Conservation (phyloP, 1,140 invertebrate species). For the Caenorhabditis brenneri region DNA sequence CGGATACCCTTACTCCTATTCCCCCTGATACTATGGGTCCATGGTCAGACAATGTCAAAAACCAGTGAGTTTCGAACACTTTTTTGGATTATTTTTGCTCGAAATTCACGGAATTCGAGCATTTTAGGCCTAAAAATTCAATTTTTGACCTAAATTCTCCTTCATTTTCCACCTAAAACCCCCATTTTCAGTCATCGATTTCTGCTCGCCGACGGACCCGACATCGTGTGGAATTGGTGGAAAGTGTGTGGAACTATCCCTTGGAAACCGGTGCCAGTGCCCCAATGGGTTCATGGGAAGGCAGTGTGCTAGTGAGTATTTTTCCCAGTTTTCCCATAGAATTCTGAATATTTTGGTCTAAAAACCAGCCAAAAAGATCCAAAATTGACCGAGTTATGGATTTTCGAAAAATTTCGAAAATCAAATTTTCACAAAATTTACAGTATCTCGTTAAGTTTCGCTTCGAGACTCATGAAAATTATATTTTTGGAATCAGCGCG, state of each 20-base stretch:
- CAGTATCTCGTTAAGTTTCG: background rate
- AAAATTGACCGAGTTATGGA: too few relatives aligned
- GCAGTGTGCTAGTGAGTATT: slow-evolving; percentile 57
- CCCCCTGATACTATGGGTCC: background rate
- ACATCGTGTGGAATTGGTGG: slow-evolving; percentile 54
- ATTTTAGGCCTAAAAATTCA: too few relatives aligned
- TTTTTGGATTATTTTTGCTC: too few relatives aligned
- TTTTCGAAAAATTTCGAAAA: background rate
- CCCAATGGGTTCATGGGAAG: slow-evolving; percentile 62
- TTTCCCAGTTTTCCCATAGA: too few relatives aligned
- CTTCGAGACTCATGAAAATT: background rate
- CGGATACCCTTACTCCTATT: background rate
- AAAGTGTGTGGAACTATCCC: slow-evolving; percentile 47
- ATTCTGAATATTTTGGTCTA: too few relatives aligned
- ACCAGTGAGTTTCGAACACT: background rate
- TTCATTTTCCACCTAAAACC: too few relatives aligned
- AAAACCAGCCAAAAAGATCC: too few relatives aligned
- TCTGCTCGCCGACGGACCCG: slow-evolving; percentile 44
- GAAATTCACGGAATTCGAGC: too few relatives aligned
- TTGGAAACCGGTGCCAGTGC: slow-evolving; percentile 64
- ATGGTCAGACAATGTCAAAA: slow-evolving; percentile 27
- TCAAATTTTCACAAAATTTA: background rate
- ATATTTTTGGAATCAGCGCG: background rate
- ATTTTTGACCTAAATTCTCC: too few relatives aligned
- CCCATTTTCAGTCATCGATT: slow-evolving; percentile 55